Evolutionary conservation across 2,797 vertebrate species (phyloP).

Genomic region (Crossoptilon crossoptilon): DNA sequence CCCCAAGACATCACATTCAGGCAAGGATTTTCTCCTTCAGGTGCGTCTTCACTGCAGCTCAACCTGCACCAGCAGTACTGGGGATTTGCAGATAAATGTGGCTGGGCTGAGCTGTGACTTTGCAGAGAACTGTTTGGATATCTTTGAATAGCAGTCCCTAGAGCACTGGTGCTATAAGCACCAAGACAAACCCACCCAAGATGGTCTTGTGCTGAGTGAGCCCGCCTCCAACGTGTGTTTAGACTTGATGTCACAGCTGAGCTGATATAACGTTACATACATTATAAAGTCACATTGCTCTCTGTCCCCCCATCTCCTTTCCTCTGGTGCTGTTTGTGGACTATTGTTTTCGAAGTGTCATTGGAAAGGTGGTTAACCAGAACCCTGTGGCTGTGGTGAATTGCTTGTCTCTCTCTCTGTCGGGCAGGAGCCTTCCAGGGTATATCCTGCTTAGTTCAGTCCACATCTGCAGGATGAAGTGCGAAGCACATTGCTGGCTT

Average conservation of each 20-base stretch:
- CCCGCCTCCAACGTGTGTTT: not conserved
- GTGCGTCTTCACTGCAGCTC: not conserved
- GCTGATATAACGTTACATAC: not conserved
- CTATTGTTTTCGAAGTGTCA: not conserved
- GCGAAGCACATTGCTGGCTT: not conserved
- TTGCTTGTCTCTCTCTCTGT: not conserved
- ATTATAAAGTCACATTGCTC: not conserved
- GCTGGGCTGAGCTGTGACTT: not conserved
- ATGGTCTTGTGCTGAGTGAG: not conserved
- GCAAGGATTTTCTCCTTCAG: not conserved
- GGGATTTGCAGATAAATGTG: not conserved
- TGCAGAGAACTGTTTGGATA: not conserved
- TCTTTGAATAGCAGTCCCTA: not conserved
- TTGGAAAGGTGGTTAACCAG: not conserved
- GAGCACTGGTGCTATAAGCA: not conserved
- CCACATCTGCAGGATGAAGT: conserved; percentile 38
- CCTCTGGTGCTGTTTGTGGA: not conserved
- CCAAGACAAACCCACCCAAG: not conserved
- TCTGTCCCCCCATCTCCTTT: not conserved
- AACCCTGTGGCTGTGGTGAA: not conserved
- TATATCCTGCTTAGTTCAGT: not conserved
- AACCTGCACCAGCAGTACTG: not conserved
- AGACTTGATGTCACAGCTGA: not conserved
- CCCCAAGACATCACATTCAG: not conserved
- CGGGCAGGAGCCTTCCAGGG: not conserved